phyloP scores from a whole-genome alignment of 2,888 invertebrate species.

The Phengaris alcon region DNA sequence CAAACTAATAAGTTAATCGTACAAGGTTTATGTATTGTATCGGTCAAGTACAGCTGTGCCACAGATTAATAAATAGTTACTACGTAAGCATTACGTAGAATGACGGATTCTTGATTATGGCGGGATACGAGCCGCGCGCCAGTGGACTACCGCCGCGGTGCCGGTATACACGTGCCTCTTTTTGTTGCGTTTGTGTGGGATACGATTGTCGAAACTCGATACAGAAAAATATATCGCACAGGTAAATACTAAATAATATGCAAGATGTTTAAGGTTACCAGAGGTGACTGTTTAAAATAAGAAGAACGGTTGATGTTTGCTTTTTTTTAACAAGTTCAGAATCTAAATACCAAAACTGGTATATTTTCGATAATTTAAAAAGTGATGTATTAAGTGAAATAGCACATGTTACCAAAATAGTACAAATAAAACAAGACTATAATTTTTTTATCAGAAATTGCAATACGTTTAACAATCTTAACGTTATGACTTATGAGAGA shows the following conservation, averaged over 20 bases:
- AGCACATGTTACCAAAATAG: neutral
- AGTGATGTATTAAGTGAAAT: neutral
- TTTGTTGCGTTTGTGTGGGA: neutral
- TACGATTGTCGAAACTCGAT: neutral
- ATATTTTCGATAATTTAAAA: neutral
- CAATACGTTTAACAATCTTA: neutral
- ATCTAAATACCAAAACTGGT: neutral
- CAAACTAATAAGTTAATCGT: neutral
- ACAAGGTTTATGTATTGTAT: neutral
- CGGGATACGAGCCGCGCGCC: neutral
- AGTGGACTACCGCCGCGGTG: neutral
- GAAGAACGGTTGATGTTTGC: too few relatives aligned
- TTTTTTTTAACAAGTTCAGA: neutral
- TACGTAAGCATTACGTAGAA: neutral
- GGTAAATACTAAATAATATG: neutral
- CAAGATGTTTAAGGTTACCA: too few relatives aligned
- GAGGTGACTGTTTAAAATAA: too few relatives aligned
- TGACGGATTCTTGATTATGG: neutral
- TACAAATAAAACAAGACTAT: neutral
- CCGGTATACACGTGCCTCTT: neutral
- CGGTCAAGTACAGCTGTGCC: neutral
- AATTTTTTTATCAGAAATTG: neutral
- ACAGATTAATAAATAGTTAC: too few relatives aligned
- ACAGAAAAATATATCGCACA: neutral
- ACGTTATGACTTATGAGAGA: neutral